phyloP scores from a whole-genome alignment of 2,888 invertebrate species.

The Heteromyza rotundicornis region DNA sequence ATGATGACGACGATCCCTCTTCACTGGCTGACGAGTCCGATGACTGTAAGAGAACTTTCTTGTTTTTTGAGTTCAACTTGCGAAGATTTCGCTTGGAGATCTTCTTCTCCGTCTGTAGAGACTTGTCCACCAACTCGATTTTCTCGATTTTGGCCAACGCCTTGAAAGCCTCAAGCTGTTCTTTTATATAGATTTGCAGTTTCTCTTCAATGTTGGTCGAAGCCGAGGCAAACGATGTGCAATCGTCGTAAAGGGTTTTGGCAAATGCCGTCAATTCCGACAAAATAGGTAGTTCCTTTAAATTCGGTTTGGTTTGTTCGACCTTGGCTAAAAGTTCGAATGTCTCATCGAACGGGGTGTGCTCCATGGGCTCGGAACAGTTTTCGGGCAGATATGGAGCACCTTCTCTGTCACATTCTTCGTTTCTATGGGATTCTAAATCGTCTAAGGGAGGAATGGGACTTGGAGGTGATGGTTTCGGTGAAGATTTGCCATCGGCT shows the following conservation, averaged over 20 bases:
- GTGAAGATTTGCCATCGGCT: neutral
- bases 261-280: constrained; percentile 37
- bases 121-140: constrained; percentile 23
- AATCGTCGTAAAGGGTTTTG: constrained; percentile 43
- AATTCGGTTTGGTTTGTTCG: neutral
- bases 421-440: too few species aligned
- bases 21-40: constrained; percentile 33
- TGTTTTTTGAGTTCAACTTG: constrained; percentile 40
- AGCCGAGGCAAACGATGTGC: constrained; percentile 27
- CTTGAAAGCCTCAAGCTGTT: constrained; percentile 38
- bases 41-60: constrained; percentile 36
- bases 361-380: constrained; percentile 44
- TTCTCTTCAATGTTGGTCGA: constrained; percentile 34
- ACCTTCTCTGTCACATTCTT: too few species aligned
- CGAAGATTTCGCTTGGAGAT: constrained; percentile 35
- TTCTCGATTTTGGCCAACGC: constrained; percentile 23
- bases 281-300: neutral
- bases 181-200: constrained; percentile 37
- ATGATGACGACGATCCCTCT: constrained; percentile 31
- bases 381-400: constrained; percentile 28
- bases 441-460: too few species aligned
- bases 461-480: neutral
- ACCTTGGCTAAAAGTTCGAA: neutral
- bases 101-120: constrained; percentile 35
- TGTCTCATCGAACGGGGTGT: neutral